Base-by-base conservation (phyloP, 1,140 invertebrate genomes). In the Musca vetustissima region DNA sequence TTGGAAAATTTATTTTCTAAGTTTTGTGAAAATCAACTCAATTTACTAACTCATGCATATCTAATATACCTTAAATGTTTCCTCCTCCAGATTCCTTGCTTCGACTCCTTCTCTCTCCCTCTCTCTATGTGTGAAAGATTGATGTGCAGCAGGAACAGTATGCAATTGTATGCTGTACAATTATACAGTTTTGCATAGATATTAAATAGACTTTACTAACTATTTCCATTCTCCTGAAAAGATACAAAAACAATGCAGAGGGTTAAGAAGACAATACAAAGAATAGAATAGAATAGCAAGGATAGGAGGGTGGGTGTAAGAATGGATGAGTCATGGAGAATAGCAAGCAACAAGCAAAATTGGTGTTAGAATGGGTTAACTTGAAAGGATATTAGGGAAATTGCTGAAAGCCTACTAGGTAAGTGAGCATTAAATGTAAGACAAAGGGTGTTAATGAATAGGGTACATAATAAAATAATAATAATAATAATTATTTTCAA, bases 41-140 rank as follows among this genome's bases (percentile, higher is more conserved):
- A 61, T 61, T 61, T 43, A 61, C 28, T 61, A 61, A 61, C 57
- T 61, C 57, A 61, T 61, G 57, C 57, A 61, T 61, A 61, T 14
- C 32, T 61, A 61, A 61, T 61, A 43, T 43, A 21, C 28, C 28
- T 61, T 61, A 61, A 61, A 61, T 61, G 57, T 36, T 61, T 61
- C 36, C 13, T 17, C 17, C 57, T n/a, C 22, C 57, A 21, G 11
- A 14, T 28, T 59, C 25, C n/a, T n/a, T 59, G 6, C 3, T 55
- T n/a, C n/a, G n/a, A n/a, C n/a, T n/a, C n/a, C n/a, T 22, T 22
- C 52, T 32, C 53, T 57, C 22, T 17, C 53, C 25, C 14, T 2
- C 24, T 17, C 7, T 21, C n/a, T n/a, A n/a, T n/a, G n/a, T n/a
- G 17, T 2, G 49, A 52, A 43, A 43, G 36, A 43, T 6, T 43